phyloP scores from a whole-genome alignment of 2,113 vertebrate genomes.

The Rhynchomys soricoides region DNA sequence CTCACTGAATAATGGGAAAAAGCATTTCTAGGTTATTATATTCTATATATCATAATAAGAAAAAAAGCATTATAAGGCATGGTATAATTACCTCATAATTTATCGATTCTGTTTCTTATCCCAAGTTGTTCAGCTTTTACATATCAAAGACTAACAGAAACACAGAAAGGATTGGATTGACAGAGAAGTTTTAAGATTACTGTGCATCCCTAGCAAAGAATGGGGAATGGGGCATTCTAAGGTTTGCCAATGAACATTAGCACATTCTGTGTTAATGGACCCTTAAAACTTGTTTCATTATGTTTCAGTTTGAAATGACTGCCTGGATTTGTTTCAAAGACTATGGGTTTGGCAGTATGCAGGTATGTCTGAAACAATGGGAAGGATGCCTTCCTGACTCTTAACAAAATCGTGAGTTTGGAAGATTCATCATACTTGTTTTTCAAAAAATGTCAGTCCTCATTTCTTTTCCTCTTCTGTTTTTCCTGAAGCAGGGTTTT shows the following conservation, averaged over 20 bases:
- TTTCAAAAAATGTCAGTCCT: not conserved
- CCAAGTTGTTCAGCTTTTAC: not conserved
- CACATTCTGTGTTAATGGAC: not conserved
- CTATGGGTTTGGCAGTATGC: not conserved
- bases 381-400: not conserved
- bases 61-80: not conserved
- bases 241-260: not conserved
- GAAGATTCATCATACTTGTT: not conserved
- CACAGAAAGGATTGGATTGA: not conserved
- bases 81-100: not conserved
- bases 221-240: not conserved
- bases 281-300: not conserved
- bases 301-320: not conserved
- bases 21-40: not conserved
- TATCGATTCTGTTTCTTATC: not conserved
- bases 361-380: not conserved
- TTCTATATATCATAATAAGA: not conserved
- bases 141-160: not conserved
- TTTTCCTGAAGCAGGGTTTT: not conserved
- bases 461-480: not conserved
- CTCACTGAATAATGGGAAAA: not conserved
- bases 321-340: not conserved
- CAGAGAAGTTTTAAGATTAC: not conserved
- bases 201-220: not conserved
- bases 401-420: not conserved